A percentile compares a stretch with the other conserved stretches of the same genome.
phyloP scores from a whole-genome alignment of 1,140 invertebrate species.

The Cylas formicarius region DNA sequence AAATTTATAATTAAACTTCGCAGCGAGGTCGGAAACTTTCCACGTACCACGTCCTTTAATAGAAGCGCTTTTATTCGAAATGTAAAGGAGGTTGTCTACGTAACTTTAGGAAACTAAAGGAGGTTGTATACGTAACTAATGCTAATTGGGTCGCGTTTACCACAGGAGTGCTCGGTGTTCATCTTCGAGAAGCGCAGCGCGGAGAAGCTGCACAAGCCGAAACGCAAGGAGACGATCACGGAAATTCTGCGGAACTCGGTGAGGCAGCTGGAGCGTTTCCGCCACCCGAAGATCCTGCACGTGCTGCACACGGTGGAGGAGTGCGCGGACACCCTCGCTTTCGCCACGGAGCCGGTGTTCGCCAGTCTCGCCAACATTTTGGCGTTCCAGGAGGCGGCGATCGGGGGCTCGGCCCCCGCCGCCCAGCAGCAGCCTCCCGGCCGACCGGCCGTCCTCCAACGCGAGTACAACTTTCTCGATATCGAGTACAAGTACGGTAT shows the following conservation, averaged over 20 bases:
- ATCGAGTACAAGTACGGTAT: slow-evolving; percentile 91
- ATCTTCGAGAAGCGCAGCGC: slow-evolving; percentile 90
- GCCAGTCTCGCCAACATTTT: slow-evolving; percentile 84
- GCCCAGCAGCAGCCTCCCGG: slow-evolving; percentile 40
- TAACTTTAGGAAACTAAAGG: no score
- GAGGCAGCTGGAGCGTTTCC: slow-evolving; percentile 70
- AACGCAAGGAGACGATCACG: slow-evolving; percentile 83
- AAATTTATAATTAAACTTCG: no score
- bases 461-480: slow-evolving; percentile 80
- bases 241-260: slow-evolving; percentile 81
- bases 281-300: slow-evolving; percentile 78
- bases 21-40: no score
- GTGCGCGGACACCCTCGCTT: slow-evolving; percentile 78
- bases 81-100: no score
- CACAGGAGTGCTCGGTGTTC: slow-evolving; percentile 91
- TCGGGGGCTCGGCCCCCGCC: slow-evolving; percentile 39
- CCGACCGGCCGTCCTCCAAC: slow-evolving; percentile 53
- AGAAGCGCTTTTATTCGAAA: no score
- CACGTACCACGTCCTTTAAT: no score
- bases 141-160: slow-evolving; percentile 39
- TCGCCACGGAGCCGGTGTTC: slow-evolving; percentile 83
- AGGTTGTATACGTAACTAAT: no score
- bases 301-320: slow-evolving; percentile 73
- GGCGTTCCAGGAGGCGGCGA: slow-evolving; percentile 51
- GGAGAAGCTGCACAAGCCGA: slow-evolving; percentile 91